These are phyloP conservation scores for Eira barbara DNA, from an alignment of 2,113 vertebrate genomes.

Conservation along the genomic window DNA sequence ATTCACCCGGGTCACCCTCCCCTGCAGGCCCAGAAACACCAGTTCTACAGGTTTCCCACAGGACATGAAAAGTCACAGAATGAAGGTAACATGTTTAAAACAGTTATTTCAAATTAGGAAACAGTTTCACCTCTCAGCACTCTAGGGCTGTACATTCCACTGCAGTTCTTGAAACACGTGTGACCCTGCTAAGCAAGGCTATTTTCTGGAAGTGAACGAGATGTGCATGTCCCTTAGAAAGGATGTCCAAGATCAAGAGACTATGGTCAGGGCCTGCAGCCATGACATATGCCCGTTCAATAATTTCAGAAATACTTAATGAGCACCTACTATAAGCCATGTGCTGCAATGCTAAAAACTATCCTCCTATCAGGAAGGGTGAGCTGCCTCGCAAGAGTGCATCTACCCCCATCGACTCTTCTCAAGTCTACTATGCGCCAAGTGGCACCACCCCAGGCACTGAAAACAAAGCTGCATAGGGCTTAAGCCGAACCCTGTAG, in stretches of 20 bases:
- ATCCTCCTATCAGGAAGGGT: background rate
- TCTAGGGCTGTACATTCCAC: background rate
- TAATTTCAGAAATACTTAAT: background rate
- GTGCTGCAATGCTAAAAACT: background rate
- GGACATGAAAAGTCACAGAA: background rate
- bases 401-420: background rate
- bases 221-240: background rate
- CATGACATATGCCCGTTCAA: background rate
- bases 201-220: background rate
- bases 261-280: background rate
- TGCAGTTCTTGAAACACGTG: background rate
- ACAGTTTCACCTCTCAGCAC: background rate
- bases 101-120: background rate
- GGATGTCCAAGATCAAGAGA: background rate
- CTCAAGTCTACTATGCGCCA: background rate
- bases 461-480: background rate
- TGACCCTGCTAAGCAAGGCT: background rate
- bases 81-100: background rate
- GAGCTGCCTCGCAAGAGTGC: background rate
- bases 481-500: background rate
- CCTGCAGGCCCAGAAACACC: slow-evolving; percentile 47
- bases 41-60: slow-evolving; percentile 34
- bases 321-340: background rate
- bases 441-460: background rate
- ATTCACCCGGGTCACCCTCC: background rate